Conservation (phyloP, 2,113 vertebrate genomes). For the Phrynosoma blainvillii region DNA sequence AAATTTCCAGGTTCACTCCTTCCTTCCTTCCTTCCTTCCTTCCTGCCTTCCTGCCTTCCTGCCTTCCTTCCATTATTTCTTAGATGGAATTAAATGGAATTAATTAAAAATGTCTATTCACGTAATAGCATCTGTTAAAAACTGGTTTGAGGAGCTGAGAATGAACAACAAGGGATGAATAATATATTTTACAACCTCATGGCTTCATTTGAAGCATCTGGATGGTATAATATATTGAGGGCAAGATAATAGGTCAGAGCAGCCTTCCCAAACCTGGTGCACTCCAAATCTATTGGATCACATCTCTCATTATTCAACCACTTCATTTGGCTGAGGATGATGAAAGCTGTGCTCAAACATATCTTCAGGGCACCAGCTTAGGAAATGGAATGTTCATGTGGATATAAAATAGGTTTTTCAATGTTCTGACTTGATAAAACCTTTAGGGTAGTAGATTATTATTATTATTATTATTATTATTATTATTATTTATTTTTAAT, state of each 20-base stretch:
- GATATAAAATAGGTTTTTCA: background rate
- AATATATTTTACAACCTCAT: slow-evolving; percentile 4
- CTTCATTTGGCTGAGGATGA: background rate
- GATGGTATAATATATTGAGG: background rate
- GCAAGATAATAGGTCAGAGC: background rate
- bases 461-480: no score
- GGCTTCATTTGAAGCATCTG: slow-evolving; percentile 24
- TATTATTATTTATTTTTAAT: no score
- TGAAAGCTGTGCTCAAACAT: background rate
- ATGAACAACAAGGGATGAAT: slow-evolving; percentile 23
- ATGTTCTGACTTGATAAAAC: background rate
- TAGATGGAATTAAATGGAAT: background rate
- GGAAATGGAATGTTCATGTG: background rate
- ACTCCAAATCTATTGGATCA: background rate
- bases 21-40: no score
- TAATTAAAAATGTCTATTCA: slow-evolving; percentile 15
- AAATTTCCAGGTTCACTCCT: background rate
- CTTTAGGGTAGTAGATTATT: no score
- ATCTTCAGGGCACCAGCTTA: background rate
- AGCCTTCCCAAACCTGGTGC: background rate
- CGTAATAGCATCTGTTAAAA: slow-evolving; percentile 6
- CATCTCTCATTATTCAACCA: background rate
- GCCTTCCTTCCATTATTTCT: background rate
- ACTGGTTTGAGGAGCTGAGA: slow-evolving; percentile 6
- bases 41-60: background rate